Evolutionary conservation across 2,113 vertebrate genomes (phyloP).

Genomic region (Procavia capensis): DNA sequence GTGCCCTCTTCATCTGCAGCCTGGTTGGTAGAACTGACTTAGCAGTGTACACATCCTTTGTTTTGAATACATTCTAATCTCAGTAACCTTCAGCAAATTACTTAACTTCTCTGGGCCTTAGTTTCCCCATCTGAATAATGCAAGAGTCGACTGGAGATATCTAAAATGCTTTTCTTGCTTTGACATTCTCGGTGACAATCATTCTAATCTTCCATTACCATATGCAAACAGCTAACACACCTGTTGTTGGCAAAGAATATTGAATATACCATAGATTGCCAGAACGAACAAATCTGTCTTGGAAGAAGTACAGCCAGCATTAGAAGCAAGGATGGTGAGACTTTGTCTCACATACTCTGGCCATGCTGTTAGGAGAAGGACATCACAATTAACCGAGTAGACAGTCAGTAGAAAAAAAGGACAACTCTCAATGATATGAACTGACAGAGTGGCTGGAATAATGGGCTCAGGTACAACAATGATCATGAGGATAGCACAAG

Average conservation of each 20-base stretch:
- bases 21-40: background rate
- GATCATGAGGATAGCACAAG: too few relatives aligned
- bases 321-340: too few relatives aligned
- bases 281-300: too few relatives aligned
- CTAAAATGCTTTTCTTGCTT: background rate
- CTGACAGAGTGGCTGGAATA: too few relatives aligned
- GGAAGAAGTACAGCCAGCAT: too few relatives aligned
- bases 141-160: background rate
- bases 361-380: too few relatives aligned
- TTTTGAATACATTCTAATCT: background rate
- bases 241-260: background rate
- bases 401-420: too few relatives aligned
- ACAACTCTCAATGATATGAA: too few relatives aligned
- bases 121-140: slow-evolving; percentile 11
- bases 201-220: background rate
- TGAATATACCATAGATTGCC: too few relatives aligned
- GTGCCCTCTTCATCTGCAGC: background rate
- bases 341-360: too few relatives aligned
- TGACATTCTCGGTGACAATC: background rate
- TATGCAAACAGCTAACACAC: background rate
- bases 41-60: background rate
- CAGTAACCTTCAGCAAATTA: background rate
- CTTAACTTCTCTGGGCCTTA: background rate
- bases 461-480: too few relatives aligned
- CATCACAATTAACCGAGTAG: too few relatives aligned